Evolutionary conservation across 2,888 invertebrate species (phyloP).

Genomic region (Tetragonisca angustula): DNA sequence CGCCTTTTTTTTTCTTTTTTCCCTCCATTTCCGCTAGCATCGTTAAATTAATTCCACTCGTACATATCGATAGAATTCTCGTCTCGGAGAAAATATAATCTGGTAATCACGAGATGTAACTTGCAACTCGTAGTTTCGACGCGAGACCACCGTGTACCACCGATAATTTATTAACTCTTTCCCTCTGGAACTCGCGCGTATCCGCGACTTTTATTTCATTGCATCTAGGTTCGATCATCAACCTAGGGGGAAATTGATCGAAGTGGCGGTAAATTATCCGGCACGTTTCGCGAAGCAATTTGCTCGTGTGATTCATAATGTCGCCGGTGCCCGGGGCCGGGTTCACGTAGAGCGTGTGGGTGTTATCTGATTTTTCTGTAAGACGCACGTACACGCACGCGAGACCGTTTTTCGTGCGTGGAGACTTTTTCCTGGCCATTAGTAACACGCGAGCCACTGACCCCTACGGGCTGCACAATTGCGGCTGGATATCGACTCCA

Average conservation of each 20-base stretch:
- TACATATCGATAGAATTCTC: no score
- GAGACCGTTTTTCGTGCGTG: conserved; percentile 60
- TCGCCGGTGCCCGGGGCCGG: conserved; percentile 22
- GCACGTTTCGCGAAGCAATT: conserved; percentile 19
- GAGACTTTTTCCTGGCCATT: conserved; percentile 59
- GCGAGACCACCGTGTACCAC: neutral
- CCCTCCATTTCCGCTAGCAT: no score
- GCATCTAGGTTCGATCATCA: conserved; percentile 3
- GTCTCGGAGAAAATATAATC: neutral
- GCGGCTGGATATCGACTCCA: conserved; percentile 39
- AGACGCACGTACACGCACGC: conserved; percentile 42
- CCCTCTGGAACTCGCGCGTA: neutral
- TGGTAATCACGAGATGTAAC: neutral
- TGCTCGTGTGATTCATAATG: conserved; percentile 59
- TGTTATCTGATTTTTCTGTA: conserved; percentile 57
- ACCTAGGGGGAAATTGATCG: conserved; percentile 11
- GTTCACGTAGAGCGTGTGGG: conserved; percentile 45
- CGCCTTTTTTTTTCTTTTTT: no score
- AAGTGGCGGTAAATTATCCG: conserved; percentile 29
- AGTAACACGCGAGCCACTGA: conserved; percentile 61
- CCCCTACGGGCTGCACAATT: conserved; percentile 20
- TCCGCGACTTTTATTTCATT: neutral
- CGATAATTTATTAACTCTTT: neutral
- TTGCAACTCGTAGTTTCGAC: neutral
- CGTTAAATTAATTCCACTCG: neutral